Base-by-base conservation (phyloP, 1,140 invertebrate species). In the Heliconius melpomene region DNA sequence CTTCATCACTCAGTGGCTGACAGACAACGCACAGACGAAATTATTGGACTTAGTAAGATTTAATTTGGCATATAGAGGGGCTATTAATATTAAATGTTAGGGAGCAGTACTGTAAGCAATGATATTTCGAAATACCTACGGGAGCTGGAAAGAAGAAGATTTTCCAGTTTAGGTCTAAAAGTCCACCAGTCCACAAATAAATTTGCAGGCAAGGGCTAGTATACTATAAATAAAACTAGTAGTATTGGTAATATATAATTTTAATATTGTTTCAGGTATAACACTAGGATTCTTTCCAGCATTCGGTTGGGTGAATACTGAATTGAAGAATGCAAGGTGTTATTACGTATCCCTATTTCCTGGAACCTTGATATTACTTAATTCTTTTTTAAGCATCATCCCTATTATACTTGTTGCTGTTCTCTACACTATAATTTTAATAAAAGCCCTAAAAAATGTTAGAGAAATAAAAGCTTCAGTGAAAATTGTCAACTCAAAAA, bases 371-470 rank as follows among this genome's bases (percentile, higher is more conserved):
- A 91, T 96, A 50, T 78, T 95, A 32, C 82, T 95, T 13, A 96
- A 95, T 54, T 93, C 95, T 7, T 82, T 94, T 6, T 82, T 95
- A 9, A 95, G 95, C 71, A 87, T 95, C 20, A 81, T 95, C n/a
- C 95, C 95, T 26, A 90, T 96, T 1, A 74, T 94, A 29, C 73
- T 95, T 2, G 94, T 95, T 2, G 88, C 92, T 7, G 86, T 96
- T 18, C 84, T 96, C 3, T 96, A 96, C 82, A 91, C 92, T 2
- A 95, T 95, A 6, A 96, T 96, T 36, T 86, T 96, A 79, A 86
- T 95, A 50, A 86, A 88, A 74, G 95, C 95, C 11, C 80, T 95
- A 52, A 91, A 83, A 80, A 95, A 95, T 72, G 93, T 95, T 1
- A 92, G 87, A 32, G 85, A 91, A 84, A 88, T 95, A 11, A 91